Conservation (phyloP, 2,113 vertebrate genomes). For the Pelusios castaneus region DNA sequence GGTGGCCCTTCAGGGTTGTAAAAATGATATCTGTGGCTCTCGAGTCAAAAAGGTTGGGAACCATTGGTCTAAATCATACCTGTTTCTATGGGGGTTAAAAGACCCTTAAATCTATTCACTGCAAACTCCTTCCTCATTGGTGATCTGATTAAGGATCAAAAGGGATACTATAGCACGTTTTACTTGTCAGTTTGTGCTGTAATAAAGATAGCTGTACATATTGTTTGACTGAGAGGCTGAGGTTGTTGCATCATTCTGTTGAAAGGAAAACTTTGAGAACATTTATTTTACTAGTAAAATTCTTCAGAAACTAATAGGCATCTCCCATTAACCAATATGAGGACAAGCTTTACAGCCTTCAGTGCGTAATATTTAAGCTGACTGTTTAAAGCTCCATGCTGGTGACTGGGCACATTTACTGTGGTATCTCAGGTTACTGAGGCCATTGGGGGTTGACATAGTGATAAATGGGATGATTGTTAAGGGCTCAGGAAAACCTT, state of each 20-base stretch:
- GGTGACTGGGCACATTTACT: slow-evolving; percentile 18
- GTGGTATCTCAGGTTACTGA: too few relatives aligned
- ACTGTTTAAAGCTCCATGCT: slow-evolving; percentile 6
- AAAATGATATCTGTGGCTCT: too few relatives aligned
- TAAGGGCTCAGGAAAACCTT: too few relatives aligned
- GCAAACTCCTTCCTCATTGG: slow-evolving; percentile 16
- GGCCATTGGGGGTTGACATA: too few relatives aligned
- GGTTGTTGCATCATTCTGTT: not conserved
- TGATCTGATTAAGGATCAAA: not conserved
- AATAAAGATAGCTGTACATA: not conserved
- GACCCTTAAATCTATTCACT: not conserved
- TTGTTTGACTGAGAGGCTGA: not conserved
- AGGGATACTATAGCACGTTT: not conserved
- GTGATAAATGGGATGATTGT: too few relatives aligned
- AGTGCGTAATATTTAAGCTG: not conserved
- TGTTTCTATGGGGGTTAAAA: not conserved
- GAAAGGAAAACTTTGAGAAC: not conserved
- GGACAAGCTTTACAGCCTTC: not conserved
- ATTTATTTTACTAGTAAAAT: not conserved
- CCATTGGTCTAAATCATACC: too few relatives aligned
- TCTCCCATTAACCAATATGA: slow-evolving; percentile 5
- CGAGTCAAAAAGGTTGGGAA: too few relatives aligned
- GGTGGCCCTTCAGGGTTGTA: too few relatives aligned
- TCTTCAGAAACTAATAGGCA: slow-evolving; percentile 14
- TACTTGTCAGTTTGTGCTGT: not conserved